Percentiles rank a stretch among this genome's conserved stretches.
These are phyloP conservation scores for Guaruba guarouba DNA, from an alignment of 2,113 vertebrate species.

Conservation along the genomic window DNA sequence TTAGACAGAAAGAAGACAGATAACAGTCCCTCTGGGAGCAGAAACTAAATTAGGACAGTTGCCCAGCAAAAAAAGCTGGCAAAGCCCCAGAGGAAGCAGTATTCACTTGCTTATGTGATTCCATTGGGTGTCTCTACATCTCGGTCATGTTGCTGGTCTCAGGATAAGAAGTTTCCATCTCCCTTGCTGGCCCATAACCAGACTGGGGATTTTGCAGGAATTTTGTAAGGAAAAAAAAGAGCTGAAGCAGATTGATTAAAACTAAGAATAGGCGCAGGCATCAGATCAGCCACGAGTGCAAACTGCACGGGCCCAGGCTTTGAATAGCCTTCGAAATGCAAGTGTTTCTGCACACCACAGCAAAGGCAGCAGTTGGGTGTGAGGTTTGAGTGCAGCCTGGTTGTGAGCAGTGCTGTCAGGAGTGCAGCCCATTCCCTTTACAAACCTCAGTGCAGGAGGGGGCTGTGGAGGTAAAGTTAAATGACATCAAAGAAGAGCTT, in stretches of 20 bases:
- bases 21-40: neutral
- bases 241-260: neutral
- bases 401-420: fast-evolving
- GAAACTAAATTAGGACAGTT: neutral
- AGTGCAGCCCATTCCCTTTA: neutral
- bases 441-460: neutral
- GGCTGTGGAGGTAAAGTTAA: fast-evolving
- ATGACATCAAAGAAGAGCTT: neutral
- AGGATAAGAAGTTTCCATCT: neutral
- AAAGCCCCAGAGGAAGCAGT: neutral
- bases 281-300: neutral
- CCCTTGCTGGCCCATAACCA: neutral
- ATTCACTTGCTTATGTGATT: neutral
- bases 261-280: neutral
- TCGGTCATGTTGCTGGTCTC: fast-evolving
- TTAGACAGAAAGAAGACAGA: neutral
- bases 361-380: neutral
- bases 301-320: neutral
- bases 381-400: neutral
- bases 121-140: neutral
- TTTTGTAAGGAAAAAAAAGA: neutral
- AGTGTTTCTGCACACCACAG: neutral
- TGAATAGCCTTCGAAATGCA: neutral
- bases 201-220: neutral
- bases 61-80: neutral